Percentiles rank a stretch among this genome's conserved stretches.
These are phyloP conservation scores for Fregetta grallaria DNA, from an alignment of 2,113 vertebrate species.

Conservation along the genomic window DNA sequence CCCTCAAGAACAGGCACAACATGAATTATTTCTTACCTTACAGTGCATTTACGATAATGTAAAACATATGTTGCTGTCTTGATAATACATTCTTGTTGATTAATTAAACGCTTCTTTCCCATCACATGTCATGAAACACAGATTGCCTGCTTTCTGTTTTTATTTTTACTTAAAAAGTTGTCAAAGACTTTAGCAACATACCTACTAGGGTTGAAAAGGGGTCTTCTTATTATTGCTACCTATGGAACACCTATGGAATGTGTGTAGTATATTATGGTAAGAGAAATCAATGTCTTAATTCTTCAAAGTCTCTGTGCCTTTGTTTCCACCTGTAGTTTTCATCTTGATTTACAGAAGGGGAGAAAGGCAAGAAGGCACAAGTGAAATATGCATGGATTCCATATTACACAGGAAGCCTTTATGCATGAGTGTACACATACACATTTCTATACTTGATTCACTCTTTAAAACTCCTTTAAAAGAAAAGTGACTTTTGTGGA, in stretches of 20 bases:
- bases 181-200: background rate
- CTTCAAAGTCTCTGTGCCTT: background rate
- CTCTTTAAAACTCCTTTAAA: background rate
- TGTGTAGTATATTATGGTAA: background rate
- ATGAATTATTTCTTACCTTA: slow-evolving; percentile 28
- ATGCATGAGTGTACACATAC: background rate
- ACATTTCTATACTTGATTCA: background rate
- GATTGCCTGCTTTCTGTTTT: slow-evolving; percentile 17
- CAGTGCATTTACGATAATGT: background rate
- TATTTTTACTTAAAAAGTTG: slow-evolving; percentile 22
- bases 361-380: background rate
- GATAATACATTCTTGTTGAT: slow-evolving; percentile 31
- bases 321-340: slow-evolving; percentile 65
- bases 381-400: background rate
- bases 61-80: slow-evolving; percentile 37
- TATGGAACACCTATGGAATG: background rate
- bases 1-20: background rate
- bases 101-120: slow-evolving; percentile 43
- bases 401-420: background rate
- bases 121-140: slow-evolving; percentile 15
- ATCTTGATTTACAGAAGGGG: slow-evolving; percentile 60
- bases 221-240: background rate
- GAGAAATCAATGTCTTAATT: background rate
- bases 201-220: background rate
- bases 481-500: background rate